Evolutionary conservation across 2,113 vertebrate genomes (phyloP), one percentile per base, ranked within the genome.

Genomic region (Neogale vison): DNA sequence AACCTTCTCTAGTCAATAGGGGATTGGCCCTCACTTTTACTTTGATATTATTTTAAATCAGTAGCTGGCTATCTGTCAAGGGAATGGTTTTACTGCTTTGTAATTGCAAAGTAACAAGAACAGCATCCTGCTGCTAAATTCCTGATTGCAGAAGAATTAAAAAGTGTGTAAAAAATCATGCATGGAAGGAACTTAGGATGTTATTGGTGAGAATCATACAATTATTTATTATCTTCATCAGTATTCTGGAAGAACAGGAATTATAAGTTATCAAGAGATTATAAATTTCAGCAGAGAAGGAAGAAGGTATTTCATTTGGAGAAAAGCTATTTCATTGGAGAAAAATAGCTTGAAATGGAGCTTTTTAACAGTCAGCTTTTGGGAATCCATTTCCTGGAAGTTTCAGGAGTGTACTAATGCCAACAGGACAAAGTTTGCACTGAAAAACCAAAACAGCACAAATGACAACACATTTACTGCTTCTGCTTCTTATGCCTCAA

Each of bases 171-270:
- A 79, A 69, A 88, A 29, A 11, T 89, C 76, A 76, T 39, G n/a
- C 39, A 34, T 7, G 14, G 59, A 86, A 34, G 8, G 31, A 96
- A 74, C 88, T 86, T 72, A 76, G 72, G 14, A 92, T 92, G 8
- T 65, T 95, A 81, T 20, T 83, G 52, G 39, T n/a, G 72, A 86
- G 42, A 90, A 87, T 94, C 21, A 79, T 74, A 86, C 26, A 90
- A 34, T 77, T 71, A 90, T 80, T 90, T 83, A 93, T 74, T 81
- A 89, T 86, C 45, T 95, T 94, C 47, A 65, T 79, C 86, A 83
- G 74, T 95, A 83, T 84, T 84, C 61, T 90, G 82, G 52, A 94
- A 96, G 86, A 93, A 94, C 95, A 94, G 42, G 20, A 63, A 93
- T 85, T 90, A 20, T 45, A 95, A 84, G 86, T 74, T 88, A 95